Percentiles rank a stretch among this genome's conserved stretches.
These are phyloP conservation scores for Sardina pilchardus DNA, from an alignment of 2,113 vertebrate genomes.

Conservation along the genomic window DNA sequence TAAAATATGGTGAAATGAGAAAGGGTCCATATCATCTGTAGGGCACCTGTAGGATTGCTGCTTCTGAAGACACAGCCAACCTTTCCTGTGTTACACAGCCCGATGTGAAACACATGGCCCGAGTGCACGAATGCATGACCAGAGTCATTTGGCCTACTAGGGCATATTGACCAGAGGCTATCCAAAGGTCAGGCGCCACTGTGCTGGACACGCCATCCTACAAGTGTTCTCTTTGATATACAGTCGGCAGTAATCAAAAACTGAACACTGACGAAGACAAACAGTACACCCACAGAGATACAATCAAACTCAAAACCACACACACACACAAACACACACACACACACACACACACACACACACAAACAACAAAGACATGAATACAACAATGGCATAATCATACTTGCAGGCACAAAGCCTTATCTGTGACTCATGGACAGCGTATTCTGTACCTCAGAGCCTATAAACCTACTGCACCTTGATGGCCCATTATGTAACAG, in stretches of 20 bases:
- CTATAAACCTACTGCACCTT: background rate
- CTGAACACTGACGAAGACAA: too few relatives aligned
- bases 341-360: background rate
- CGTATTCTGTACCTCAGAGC: background rate
- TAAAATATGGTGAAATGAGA: background rate
- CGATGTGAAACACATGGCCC: background rate
- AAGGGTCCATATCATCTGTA: background rate
- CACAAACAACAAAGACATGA: background rate
- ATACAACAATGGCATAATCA: too few relatives aligned
- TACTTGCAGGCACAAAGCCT: background rate
- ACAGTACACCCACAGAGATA: too few relatives aligned
- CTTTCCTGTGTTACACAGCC: background rate
- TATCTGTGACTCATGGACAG: background rate
- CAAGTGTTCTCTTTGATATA: too few relatives aligned
- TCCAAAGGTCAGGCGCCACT: background rate
- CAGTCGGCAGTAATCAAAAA: too few relatives aligned
- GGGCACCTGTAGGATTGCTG: background rate
- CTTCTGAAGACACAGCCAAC: background rate
- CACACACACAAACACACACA: too few relatives aligned
- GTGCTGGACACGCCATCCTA: too few relatives aligned
- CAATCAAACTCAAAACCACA: too few relatives aligned
- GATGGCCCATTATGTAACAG: background rate
- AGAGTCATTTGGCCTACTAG: background rate
- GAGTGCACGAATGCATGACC: background rate
- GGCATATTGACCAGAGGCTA: background rate